Conservation (phyloP, 2,113 vertebrate genomes). For the Macroglossus sobrinus region DNA sequence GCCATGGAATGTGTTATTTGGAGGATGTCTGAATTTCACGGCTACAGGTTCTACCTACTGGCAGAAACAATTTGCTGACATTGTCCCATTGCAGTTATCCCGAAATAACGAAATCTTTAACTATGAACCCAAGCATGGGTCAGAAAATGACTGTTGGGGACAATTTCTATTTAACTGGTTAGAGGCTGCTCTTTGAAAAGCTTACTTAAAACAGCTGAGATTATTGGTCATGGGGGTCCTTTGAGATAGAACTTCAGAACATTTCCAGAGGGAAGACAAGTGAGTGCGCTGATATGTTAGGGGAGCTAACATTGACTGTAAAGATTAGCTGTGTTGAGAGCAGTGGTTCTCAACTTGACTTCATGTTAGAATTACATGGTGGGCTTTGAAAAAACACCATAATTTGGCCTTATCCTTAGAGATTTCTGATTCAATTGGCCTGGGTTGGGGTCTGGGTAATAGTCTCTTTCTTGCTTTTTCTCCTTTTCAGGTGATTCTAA, state of each 20-base stretch:
- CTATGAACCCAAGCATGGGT: neutral
- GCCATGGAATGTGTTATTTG: conserved; percentile 69
- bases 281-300: neutral
- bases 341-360: neutral
- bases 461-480: neutral
- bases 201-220: neutral
- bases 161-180: neutral
- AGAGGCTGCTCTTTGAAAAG: conserved; percentile 37
- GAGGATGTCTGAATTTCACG: conserved; percentile 15
- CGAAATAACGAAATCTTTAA: conserved; percentile 42
- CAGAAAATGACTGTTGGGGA: neutral
- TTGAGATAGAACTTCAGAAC: neutral
- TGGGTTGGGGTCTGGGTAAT: neutral
- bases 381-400: neutral
- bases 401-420: neutral
- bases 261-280: neutral
- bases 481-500: neutral
- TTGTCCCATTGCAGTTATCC: neutral
- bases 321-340: neutral
- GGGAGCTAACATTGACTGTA: neutral
- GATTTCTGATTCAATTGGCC: neutral
- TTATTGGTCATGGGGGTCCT: neutral
- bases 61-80: conserved; percentile 53
- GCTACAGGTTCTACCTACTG: conserved; percentile 47
- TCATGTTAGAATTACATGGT: neutral